Evolutionary conservation across 2,113 vertebrate genomes (phyloP).

Genomic region (Cephalopholis sonnerati): DNA sequence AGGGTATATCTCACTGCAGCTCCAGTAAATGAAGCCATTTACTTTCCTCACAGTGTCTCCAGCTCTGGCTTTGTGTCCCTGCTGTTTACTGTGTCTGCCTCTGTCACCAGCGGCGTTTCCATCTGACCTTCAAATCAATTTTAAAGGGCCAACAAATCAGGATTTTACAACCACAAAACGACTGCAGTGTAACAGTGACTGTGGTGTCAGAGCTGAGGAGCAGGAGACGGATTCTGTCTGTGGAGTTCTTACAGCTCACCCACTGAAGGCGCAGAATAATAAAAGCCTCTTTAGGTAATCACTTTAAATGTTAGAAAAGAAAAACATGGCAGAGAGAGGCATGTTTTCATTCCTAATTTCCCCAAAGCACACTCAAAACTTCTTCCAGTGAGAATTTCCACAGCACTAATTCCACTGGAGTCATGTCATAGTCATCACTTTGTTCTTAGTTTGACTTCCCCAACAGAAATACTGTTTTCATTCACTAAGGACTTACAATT

Average conservation of each 20-base stretch:
- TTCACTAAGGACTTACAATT: too few relatives aligned
- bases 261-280: not conserved
- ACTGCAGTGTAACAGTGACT: not conserved
- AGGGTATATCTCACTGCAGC: not conserved
- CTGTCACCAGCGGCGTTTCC: not conserved
- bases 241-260: not conserved
- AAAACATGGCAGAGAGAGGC: not conserved
- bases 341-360: not conserved
- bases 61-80: slow-evolving; percentile 7
- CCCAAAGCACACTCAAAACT: too few relatives aligned
- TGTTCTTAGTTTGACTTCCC: too few relatives aligned
- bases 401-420: not conserved
- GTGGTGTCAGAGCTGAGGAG: not conserved
- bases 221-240: not conserved
- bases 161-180: slow-evolving; percentile 9
- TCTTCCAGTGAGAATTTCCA: not conserved
- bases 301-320: too few relatives aligned
- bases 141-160: slow-evolving; percentile 52
- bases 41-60: slow-evolving; percentile 1
- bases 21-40: slow-evolving; percentile 42
- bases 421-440: not conserved
- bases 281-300: not conserved
- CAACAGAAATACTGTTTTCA: too few relatives aligned
- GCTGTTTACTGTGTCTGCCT: slow-evolving; percentile 23
- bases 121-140: slow-evolving; percentile 50